Conservation (phyloP, 2,888 invertebrate genomes). For the Dioctria linearis region DNA sequence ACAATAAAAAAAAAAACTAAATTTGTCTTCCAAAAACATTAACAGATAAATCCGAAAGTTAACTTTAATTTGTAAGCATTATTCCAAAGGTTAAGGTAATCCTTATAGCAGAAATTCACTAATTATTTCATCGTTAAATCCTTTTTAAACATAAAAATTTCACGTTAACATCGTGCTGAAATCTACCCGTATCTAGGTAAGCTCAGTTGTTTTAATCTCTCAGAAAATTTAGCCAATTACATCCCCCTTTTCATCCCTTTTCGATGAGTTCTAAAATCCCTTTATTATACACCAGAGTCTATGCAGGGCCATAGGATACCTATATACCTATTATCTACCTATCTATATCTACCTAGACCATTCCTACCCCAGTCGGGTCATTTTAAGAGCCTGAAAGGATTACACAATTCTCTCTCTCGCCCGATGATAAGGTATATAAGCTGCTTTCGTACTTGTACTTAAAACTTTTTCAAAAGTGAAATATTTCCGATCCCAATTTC, state of each 20-base stretch:
- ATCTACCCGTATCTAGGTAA: slow-evolving; percentile 3
- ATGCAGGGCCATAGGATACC: too few relatives aligned
- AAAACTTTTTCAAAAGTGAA: slow-evolving; percentile 47
- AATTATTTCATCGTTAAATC: slow-evolving; percentile 46
- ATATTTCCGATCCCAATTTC: slow-evolving; percentile 46
- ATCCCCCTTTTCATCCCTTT: slow-evolving; percentile 9
- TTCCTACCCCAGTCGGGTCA: not conserved
- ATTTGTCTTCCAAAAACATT: too few relatives aligned
- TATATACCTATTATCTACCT: too few relatives aligned
- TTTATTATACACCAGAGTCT: not conserved
- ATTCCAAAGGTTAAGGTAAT: slow-evolving; percentile 27
- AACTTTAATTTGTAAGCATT: not conserved
- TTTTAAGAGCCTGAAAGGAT: slow-evolving; percentile 19
- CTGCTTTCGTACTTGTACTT: slow-evolving; percentile 28
- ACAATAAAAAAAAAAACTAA: too few relatives aligned
- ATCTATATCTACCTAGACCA: not conserved
- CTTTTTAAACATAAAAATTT: slow-evolving; percentile 33
- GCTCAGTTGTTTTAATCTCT: slow-evolving; percentile 31
- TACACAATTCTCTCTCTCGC: not conserved
- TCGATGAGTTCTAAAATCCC: slow-evolving; percentile 37
- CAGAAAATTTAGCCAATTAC: slow-evolving; percentile 46
- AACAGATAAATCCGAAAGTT: too few relatives aligned
- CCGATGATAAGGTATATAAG: slow-evolving; percentile 21
- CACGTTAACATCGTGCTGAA: slow-evolving; percentile 30
- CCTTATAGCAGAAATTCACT: slow-evolving; percentile 12